A percentile compares a stretch with the other conserved stretches of the same genome.
Conservation (phyloP, 2,888 invertebrate species). For the Bimastos eiseni region DNA sequence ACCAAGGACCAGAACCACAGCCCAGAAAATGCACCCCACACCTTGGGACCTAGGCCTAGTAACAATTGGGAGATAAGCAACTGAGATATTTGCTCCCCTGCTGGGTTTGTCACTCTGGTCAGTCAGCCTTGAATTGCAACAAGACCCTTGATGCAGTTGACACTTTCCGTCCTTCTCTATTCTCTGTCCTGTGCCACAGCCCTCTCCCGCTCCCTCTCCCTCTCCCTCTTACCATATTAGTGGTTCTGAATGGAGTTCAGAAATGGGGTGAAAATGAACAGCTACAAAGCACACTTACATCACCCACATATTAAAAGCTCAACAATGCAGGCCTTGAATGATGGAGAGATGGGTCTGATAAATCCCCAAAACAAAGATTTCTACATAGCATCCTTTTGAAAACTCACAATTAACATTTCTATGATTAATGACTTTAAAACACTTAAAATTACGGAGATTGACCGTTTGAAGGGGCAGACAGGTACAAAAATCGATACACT, state of each 20-base stretch:
- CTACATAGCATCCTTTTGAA: background rate
- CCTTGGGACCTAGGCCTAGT: conserved; percentile 2
- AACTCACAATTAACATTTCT: background rate
- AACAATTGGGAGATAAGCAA: background rate
- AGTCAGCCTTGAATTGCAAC: background rate
- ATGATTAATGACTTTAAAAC: no score
- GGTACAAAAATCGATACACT: background rate
- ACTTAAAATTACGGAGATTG: no score
- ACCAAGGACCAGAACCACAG: background rate
- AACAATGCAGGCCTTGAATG: background rate
- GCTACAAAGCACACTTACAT: background rate
- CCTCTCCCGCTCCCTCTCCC: background rate
- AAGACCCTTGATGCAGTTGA: background rate
- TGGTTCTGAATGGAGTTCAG: background rate
- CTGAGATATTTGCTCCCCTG: background rate
- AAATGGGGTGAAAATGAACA: background rate
- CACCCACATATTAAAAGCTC: background rate
- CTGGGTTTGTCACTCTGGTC: background rate
- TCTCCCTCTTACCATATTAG: background rate
- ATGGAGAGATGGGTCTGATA: background rate
- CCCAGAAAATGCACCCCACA: background rate
- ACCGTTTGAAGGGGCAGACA: no score
- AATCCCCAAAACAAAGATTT: background rate
- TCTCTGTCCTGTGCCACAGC: background rate
- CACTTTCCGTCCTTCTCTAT: background rate